Evolutionary conservation across 2,797 vertebrate genomes (phyloP).

Genomic region (Aplochiton taeniatus): DNA sequence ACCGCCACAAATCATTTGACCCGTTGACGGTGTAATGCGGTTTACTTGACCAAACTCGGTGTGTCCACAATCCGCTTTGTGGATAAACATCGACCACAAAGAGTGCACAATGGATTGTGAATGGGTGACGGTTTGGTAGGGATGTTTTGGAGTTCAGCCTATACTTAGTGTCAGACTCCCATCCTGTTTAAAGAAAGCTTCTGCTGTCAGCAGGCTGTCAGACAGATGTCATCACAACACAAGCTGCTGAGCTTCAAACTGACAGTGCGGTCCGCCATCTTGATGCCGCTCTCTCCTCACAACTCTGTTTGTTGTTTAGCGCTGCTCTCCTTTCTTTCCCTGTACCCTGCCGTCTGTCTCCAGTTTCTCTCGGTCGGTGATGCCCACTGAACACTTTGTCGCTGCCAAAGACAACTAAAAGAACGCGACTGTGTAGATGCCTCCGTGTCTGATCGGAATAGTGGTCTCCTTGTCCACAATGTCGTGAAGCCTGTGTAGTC

Average conservation of each 20-base stretch:
- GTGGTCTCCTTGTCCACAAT: not conserved
- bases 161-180: not conserved
- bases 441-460: not conserved
- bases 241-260: not conserved
- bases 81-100: not conserved
- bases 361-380: not conserved
- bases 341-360: not conserved
- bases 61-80: not conserved
- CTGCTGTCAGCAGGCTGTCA: constrained; percentile 4
- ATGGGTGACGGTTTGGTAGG: not conserved
- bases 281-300: not conserved
- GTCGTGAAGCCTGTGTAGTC: not conserved
- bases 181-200: not conserved
- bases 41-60: not conserved
- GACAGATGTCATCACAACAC: not conserved
- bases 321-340: not conserved
- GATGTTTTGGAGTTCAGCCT: not conserved
- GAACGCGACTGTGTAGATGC: constrained; percentile 15
- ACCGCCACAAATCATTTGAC: not conserved
- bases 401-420: too few relatives aligned
- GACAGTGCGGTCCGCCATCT: not conserved
- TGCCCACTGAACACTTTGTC: constrained; percentile 2
- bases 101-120: not conserved
- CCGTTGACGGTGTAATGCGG: not conserved
- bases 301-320: not conserved